Conservation (phyloP, 1,140 invertebrate species). For the Caenorhabditis brenneri region DNA sequence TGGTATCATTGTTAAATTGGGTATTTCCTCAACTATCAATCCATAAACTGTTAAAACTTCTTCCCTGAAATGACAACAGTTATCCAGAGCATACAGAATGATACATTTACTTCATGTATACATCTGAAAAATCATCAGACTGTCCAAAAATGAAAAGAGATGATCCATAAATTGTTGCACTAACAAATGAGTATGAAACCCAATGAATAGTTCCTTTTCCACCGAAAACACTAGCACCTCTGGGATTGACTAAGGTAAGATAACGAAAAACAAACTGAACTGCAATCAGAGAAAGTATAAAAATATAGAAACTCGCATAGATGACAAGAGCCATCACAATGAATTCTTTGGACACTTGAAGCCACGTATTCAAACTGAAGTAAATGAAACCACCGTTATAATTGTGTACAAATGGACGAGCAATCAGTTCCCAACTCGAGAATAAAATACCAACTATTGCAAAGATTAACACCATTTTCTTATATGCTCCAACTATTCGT, state of each 20-base stretch:
- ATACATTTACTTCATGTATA: not conserved
- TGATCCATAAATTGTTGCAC: not conserved
- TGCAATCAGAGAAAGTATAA: not conserved
- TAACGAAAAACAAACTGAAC: conserved; percentile 3
- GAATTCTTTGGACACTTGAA: not conserved
- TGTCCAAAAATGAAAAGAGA: not conserved
- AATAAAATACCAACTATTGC: not conserved
- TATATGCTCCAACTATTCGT: not conserved
- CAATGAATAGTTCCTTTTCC: not conserved
- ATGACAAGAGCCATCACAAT: not conserved
- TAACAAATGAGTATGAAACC: not conserved
- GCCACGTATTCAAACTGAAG: not conserved
- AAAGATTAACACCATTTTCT: not conserved
- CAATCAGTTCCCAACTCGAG: not conserved
- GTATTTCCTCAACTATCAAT: not conserved
- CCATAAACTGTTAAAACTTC: not conserved
- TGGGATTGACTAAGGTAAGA: not conserved
- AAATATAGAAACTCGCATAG: not conserved
- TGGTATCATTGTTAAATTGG: not conserved
- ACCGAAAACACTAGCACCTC: not conserved
- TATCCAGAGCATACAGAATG: no score
- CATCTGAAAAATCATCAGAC: not conserved
- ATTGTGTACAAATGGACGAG: not conserved
- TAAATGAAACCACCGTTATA: not conserved
- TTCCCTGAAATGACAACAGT: not conserved